Percentiles rank a stretch among this genome's conserved stretches.
Conservation (phyloP, 2,113 vertebrate genomes). For the Pleuronectes platessa region DNA sequence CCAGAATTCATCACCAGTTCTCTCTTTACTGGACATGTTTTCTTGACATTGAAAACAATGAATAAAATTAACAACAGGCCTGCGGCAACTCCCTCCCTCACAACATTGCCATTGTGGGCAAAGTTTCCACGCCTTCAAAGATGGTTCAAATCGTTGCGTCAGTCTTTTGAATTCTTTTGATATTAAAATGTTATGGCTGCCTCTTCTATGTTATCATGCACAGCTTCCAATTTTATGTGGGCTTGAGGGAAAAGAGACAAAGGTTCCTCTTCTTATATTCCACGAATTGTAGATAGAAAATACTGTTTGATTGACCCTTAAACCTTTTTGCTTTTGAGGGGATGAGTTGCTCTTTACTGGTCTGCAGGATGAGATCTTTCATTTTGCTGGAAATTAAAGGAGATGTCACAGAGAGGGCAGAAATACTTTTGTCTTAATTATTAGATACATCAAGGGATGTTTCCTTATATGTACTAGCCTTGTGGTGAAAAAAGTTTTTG, state of each 20-base stretch:
- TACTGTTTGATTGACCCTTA: not conserved
- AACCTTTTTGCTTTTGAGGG: not conserved
- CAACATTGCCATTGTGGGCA: not conserved
- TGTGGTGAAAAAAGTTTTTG: no score
- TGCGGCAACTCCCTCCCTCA: not conserved
- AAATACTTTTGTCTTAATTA: no score
- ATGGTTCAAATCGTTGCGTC: not conserved
- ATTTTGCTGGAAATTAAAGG: no score
- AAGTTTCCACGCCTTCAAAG: not conserved
- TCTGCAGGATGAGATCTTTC: no score
- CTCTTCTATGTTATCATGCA: not conserved
- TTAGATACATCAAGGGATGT: no score
- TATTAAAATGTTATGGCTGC: not conserved
- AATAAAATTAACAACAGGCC: not conserved
- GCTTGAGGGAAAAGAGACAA: not conserved
- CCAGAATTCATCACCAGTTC: no score
- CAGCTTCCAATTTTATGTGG: not conserved
- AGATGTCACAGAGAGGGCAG: no score
- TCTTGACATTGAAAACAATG: not conserved
- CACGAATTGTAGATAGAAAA: not conserved
- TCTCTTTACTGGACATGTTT: not conserved
- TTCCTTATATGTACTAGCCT: no score
- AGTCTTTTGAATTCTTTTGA: not conserved
- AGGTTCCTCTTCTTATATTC: not conserved
- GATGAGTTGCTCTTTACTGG: no score